phyloP scores from a whole-genome alignment of 2,888 invertebrate genomes.

The Oligia strigilis region DNA sequence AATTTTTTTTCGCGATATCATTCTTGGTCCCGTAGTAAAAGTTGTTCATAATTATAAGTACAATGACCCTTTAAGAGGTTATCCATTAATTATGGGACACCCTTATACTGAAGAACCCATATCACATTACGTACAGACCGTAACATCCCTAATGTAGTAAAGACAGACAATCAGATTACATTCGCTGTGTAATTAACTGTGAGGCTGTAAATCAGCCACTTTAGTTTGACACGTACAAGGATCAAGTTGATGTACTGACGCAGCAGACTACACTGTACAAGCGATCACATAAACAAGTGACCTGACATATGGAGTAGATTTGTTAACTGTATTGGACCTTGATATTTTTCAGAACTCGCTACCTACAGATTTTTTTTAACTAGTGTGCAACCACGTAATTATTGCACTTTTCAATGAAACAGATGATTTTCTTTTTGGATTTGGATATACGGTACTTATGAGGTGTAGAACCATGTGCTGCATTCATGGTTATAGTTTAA shows the following conservation, averaged over 20 bases:
- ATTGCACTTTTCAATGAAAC: neutral
- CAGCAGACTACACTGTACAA: constrained; percentile 12
- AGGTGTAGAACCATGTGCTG: neutral
- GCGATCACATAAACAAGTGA: constrained; percentile 26
- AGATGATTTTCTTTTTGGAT: neutral
- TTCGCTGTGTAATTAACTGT: constrained; percentile 55
- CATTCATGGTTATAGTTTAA: no score
- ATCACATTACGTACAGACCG: constrained; percentile 10
- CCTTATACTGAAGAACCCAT: neutral
- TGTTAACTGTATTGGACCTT: neutral
- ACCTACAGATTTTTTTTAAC: neutral
- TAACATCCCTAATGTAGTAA: constrained; percentile 53
- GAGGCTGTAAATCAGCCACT: constrained; percentile 58
- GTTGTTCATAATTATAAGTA: no score
- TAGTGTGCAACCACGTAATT: neutral
- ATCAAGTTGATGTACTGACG: constrained; percentile 55
- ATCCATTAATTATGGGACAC: no score
- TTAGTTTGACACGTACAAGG: constrained; percentile 61
- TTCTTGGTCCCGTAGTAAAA: no score
- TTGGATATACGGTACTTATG: neutral
- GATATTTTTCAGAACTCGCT: neutral
- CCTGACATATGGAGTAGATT: constrained; percentile 4
- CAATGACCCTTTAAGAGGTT: no score
- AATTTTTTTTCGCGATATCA: no score
- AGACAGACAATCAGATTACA: constrained; percentile 54